Percentiles rank a stretch among this genome's conserved stretches.
Evolutionary conservation across 1,140 invertebrate genomes (phyloP).

Genomic region (Bombus difficillimus): DNA sequence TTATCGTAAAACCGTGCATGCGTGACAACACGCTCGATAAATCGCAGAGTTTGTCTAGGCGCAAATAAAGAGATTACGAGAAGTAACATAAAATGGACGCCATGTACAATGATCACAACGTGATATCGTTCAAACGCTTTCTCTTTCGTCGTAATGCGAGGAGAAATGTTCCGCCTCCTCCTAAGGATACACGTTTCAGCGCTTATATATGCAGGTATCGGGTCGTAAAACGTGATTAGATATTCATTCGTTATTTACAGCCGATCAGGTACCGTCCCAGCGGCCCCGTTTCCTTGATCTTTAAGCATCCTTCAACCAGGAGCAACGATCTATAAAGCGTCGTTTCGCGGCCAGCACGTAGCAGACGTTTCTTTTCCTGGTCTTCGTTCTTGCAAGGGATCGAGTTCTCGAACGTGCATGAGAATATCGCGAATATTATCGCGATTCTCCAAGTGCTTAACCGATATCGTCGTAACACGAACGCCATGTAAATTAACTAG

Average conservation of each 20-base stretch:
- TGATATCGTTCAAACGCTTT: neutral
- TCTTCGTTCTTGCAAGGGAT: slow-evolving; percentile 7
- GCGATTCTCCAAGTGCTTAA: neutral
- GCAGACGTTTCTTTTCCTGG: slow-evolving; percentile 42
- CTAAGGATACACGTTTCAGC: neutral
- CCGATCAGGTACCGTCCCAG: slow-evolving; percentile 65
- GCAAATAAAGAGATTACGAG: neutral
- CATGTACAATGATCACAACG: neutral
- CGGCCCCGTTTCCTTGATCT: slow-evolving; percentile 70
- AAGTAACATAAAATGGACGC: neutral
- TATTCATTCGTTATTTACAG: slow-evolving; percentile 78
- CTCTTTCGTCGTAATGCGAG: neutral
- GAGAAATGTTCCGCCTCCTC: neutral
- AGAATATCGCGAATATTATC: slow-evolving; percentile 1
- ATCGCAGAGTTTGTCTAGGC: neutral
- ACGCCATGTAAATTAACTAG: neutral
- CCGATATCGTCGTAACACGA: neutral
- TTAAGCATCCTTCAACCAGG: slow-evolving; percentile 71
- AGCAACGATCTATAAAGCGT: slow-evolving; percentile 65
- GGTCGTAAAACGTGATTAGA: slow-evolving; percentile 77
- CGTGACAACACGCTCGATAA: neutral
- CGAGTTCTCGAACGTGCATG: slow-evolving; percentile 34
- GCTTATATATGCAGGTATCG: slow-evolving; percentile 58
- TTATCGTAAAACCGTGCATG: slow-evolving; percentile 3
- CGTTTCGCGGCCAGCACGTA: slow-evolving; percentile 47